Conservation (phyloP, 2,113 vertebrate species). For the Petromus typicus region DNA sequence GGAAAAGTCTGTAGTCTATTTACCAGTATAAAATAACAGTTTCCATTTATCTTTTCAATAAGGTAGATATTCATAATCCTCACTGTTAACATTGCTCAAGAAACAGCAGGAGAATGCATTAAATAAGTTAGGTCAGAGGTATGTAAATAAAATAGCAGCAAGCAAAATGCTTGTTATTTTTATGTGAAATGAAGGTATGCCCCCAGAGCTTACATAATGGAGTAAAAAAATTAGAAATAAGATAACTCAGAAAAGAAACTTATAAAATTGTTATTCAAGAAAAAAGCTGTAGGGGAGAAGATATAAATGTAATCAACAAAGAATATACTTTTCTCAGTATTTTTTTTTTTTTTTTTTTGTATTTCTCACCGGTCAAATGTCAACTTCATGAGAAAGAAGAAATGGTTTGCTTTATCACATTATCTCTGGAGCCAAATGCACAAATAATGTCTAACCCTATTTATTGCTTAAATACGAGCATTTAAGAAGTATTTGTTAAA, state of each 20-base stretch:
- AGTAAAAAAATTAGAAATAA: neutral
- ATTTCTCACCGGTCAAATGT: neutral
- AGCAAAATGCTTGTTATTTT: neutral
- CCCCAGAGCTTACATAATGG: neutral
- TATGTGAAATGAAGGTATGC: neutral
- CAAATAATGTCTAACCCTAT: neutral
- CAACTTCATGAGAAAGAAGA: neutral
- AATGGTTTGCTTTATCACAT: neutral
- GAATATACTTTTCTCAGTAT: neutral
- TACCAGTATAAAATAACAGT: neutral
- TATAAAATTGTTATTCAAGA: conserved; percentile 24
- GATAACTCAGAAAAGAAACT: neutral
- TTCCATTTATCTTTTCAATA: conserved; percentile 5
- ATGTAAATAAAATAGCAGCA: neutral
- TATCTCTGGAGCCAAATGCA: neutral
- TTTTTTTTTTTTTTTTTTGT: neutral
- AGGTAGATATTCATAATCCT: neutral
- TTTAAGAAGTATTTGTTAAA: neutral
- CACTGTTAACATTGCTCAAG: neutral
- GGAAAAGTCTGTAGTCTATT: neutral
- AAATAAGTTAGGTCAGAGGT: neutral
- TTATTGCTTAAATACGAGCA: neutral
- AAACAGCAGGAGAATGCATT: neutral
- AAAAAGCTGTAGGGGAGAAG: neutral
- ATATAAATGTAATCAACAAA: neutral